Base-by-base conservation (phyloP, 2,797 vertebrate species). In the Parambassis ranga region DNA sequence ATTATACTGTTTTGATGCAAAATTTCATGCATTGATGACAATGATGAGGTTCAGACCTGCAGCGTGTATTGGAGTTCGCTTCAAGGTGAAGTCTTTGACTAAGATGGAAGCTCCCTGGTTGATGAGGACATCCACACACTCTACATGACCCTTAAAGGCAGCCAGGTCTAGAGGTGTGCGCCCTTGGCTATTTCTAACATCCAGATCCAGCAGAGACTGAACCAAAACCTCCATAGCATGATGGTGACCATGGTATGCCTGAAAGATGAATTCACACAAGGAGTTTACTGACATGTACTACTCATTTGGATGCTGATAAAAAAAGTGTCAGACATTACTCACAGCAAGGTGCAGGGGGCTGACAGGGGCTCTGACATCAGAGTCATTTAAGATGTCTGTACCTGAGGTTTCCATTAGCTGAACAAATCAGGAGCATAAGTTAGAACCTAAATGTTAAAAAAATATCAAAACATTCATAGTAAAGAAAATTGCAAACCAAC, bases 321-420 rank as follows among this genome's bases (percentile, higher is more conserved):
- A 33, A 15, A 53, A 50, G 20, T 20, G 14, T 39, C n/a, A n/a
- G 5, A 46, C 6, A 22, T 22, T 63, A 95, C 97, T 97, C 88
- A 99, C 98, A 83, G 97, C 96, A 71, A 99, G 94, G 80, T 99
- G 97, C 81, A 99, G 90, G 0, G 98, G 96, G 85, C 96, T 99
- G 91, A 98, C 89, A 14, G 95, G 95, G 36, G 96, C 93, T 91
- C 94, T 93, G 71, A 93, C 93, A 72, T 99, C 96, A 0, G 94
- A 91, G 73, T 98, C 96, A 81, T 91, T 97, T 77, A 98, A 82
- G 92, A 98, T 96, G 77, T 98, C 96, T 49, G 95, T 92, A 77
- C 95, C 96, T 64, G 96, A 97, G 49, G 94, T 97, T 91, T 99
- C 97, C 96, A 99, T 97, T 66, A 99, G 92, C 97, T 99, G 77